Evolutionary conservation across 2,113 vertebrate species (phyloP).

Genomic region (Antechinus stuartii): DNA sequence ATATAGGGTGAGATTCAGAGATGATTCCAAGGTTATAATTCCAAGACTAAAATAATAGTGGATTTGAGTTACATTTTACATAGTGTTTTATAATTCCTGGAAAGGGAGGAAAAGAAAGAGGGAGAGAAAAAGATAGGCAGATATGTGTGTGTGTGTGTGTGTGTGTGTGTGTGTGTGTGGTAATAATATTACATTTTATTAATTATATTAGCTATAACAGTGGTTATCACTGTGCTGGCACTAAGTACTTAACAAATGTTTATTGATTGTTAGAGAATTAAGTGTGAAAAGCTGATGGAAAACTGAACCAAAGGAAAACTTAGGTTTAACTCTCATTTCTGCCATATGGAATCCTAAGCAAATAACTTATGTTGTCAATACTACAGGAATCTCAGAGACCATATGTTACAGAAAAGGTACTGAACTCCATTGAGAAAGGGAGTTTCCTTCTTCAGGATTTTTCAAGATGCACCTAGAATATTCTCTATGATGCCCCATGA

Average conservation of each 20-base stretch:
- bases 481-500: not conserved
- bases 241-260: not conserved
- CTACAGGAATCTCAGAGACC: not conserved
- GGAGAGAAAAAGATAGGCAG: no score
- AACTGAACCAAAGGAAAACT: not conserved
- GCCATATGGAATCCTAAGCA: not conserved
- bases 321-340: not conserved
- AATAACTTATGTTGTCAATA: not conserved
- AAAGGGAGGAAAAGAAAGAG: no score
- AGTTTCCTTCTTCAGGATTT: not conserved
- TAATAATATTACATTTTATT: not conserved
- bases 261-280: not conserved
- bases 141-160: no score
- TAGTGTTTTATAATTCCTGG: not conserved
- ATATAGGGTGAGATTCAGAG: not conserved
- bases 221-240: not conserved
- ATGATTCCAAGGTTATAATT: not conserved
- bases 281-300: not conserved
- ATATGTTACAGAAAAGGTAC: not conserved
- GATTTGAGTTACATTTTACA: not conserved
- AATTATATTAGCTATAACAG: not conserved
- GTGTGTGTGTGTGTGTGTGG: no score
- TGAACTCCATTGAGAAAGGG: not conserved
- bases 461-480: not conserved
- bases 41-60: not conserved